phyloP scores from a whole-genome alignment of 2,113 vertebrate genomes.

The Gyps fulvus region DNA sequence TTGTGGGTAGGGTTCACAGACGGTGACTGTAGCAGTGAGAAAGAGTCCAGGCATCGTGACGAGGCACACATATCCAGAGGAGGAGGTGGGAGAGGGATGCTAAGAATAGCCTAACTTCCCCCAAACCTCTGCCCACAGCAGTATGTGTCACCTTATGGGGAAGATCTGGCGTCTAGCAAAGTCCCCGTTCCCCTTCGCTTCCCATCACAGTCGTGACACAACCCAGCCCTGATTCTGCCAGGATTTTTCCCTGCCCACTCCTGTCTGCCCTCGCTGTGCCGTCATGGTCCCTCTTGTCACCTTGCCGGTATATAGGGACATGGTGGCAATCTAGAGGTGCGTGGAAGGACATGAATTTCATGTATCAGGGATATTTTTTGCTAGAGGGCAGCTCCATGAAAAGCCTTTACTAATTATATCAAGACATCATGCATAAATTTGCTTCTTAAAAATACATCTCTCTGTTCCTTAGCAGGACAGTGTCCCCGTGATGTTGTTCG shows the following conservation, averaged over 20 bases:
- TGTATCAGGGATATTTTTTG: not conserved
- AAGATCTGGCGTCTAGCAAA: not conserved
- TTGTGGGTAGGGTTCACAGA: constrained; percentile 20
- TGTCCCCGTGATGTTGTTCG: not conserved
- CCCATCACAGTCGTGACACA: not conserved
- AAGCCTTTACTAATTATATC: constrained; percentile 8
- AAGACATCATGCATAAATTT: not conserved
- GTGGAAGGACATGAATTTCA: not conserved
- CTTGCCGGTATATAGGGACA: not conserved
- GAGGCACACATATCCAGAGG: not conserved
- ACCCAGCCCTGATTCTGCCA: not conserved
- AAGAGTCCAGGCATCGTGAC: not conserved
- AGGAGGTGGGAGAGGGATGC: not conserved
- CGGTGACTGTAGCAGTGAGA: not conserved
- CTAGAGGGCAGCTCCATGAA: not conserved
- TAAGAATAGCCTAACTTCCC: constrained; percentile 36
- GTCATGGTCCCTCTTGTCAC: not conserved
- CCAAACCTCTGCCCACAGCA: constrained; percentile 21
- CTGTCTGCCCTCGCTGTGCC: rapidly evolving
- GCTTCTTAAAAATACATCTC: not conserved
- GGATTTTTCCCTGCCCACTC: not conserved
- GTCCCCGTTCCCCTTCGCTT: not conserved
- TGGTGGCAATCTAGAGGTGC: not conserved
- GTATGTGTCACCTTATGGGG: constrained; percentile 12
- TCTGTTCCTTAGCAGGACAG: not conserved